These are phyloP conservation scores for Saccopteryx leptura DNA, from an alignment of 2,113 vertebrate genomes.

Conservation along the genomic window DNA sequence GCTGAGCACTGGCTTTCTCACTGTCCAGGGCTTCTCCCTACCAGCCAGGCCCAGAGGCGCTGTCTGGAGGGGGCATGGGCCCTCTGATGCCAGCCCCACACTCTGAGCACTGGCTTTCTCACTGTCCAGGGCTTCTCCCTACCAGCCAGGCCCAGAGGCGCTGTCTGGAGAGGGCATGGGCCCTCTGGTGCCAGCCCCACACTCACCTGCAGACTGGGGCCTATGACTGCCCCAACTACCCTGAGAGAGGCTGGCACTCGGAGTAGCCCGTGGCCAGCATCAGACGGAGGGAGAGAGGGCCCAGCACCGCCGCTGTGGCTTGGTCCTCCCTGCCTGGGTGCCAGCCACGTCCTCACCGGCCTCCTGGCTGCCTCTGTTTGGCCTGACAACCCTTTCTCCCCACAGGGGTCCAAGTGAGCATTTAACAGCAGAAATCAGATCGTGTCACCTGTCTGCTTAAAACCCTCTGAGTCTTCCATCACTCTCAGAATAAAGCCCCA, in stretches of 20 bases:
- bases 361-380: background rate
- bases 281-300: too few species aligned
- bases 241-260: background rate
- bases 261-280: background rate
- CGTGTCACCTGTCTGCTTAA: background rate
- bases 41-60: accelerated
- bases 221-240: background rate
- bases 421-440: constrained; percentile 5
- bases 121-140: background rate
- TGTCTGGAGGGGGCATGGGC: background rate
- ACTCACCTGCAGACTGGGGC: accelerated
- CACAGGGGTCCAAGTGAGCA: background rate
- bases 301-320: background rate
- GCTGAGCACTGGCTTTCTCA: background rate
- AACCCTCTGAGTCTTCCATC: background rate
- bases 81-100: too few species aligned
- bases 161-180: background rate
- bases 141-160: accelerated
- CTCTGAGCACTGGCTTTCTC: background rate
- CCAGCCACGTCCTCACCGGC: background rate
- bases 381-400: background rate
- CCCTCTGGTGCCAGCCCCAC: background rate
- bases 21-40: background rate
- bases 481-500: background rate
- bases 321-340: background rate